phyloP scores from a whole-genome alignment of 1,140 invertebrate species.

The Trissolcus basalis region DNA sequence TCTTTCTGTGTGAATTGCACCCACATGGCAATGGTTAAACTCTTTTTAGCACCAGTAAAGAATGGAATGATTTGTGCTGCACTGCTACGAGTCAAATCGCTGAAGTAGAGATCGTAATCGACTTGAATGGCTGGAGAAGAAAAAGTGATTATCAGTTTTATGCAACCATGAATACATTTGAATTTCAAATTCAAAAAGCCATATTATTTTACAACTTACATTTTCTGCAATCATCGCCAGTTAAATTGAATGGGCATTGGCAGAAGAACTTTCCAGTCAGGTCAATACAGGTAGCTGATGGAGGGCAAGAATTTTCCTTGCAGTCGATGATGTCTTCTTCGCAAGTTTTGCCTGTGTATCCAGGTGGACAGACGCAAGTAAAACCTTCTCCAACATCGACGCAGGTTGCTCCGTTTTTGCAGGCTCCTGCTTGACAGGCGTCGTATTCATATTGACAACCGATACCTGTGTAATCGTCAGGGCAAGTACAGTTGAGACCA shows the following conservation, averaged over 20 bases:
- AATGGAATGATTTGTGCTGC: slow-evolving; percentile 94
- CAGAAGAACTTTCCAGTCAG: slow-evolving; percentile 94
- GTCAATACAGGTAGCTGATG: slow-evolving; percentile 95
- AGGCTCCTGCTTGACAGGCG: slow-evolving; percentile 90
- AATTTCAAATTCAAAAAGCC: too few species aligned
- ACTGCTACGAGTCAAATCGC: slow-evolving; percentile 90
- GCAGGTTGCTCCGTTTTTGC: slow-evolving; percentile 95
- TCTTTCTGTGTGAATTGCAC: slow-evolving; percentile 94
- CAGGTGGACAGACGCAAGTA: slow-evolving; percentile 89
- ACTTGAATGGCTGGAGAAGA: slow-evolving; percentile 88
- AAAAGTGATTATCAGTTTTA: not conserved
- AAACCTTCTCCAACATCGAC: slow-evolving; percentile 89
- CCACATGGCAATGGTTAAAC: slow-evolving; percentile 95
- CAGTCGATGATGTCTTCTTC: slow-evolving; percentile 95
- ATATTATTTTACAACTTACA: too few species aligned
- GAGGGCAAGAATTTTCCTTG: slow-evolving; percentile 94
- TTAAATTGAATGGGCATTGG: slow-evolving; percentile 96
- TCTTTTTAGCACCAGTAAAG: slow-evolving; percentile 83
- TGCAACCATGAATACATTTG: too few species aligned
- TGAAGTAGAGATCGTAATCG: slow-evolving; percentile 96
- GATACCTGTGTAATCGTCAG: slow-evolving; percentile 88
- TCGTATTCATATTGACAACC: slow-evolving; percentile 96
- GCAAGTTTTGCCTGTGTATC: slow-evolving; percentile 90
- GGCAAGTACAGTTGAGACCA: slow-evolving; percentile 94
- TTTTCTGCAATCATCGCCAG: slow-evolving; percentile 97